Base-by-base conservation (phyloP, 2,888 invertebrate species). In the Lysandra bellargus region DNA sequence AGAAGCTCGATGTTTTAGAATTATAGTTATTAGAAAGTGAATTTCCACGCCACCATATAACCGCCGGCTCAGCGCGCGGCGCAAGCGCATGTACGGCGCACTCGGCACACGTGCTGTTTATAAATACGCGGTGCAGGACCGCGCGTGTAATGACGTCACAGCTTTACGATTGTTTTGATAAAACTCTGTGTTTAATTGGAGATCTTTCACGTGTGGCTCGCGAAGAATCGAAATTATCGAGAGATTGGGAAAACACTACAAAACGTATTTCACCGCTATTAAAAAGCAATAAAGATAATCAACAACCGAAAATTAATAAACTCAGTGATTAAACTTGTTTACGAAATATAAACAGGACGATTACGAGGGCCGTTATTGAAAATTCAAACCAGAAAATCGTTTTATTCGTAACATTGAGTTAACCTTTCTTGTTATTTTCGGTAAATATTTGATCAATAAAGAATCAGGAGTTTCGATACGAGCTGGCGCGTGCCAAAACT, bases 51-150 rank as follows among this genome's bases (percentile, higher is more conserved):
- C 53, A 76, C 17, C 76, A 30, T 44, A 33, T 76, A 76, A 53
- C 6, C 53, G 57, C 76, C 6, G 49, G 49, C 53, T 53, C 23
- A 53, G 30, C 57, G 76, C 49, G 9, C 33, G 17, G 30, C 76
- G 76, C 49, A 1, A 6, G 76, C 57, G 76, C 76, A 76, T 33
- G 76, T 53, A 53, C 76, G 33, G 53, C 87, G 86, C 88, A 89
- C 93, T 92, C 92, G 93, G 86, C 88, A 89, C 93, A 93, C 92
- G 93, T 92, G 93, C 90, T 84, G 90, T 88, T 88, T 93, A 93
- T 91, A 91, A 91, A 92, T 92, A 93, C 87, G 86, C 87, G 85
- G 88, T 90, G 90, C 91, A 89, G 85, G 86, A 89, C 87, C 85
- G 88, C 85, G 88, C 92, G 92, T 91, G 92, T 87, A 90, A 83